Evolutionary conservation across 2,113 vertebrate genomes (phyloP), one percentile per base, ranked within the genome.

Genomic region (Pterocles gutturalis): DNA sequence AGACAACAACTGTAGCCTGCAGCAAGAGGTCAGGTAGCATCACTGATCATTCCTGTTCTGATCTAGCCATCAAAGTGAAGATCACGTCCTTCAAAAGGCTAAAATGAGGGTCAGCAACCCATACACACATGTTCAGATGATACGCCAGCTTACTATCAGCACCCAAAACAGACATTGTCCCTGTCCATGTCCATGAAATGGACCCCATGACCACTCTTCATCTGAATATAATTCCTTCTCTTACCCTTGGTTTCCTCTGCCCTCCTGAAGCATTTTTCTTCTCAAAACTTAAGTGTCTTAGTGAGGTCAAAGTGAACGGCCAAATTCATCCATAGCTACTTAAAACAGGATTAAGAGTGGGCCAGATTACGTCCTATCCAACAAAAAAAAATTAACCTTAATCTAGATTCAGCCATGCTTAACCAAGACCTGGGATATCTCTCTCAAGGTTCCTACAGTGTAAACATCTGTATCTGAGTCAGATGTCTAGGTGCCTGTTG

Each of bases 381-480:
- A 83, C 15, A 38, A 38, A 73, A 90, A 55, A 79, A 79, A 79
- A 85, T 9, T 51, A 7, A 20, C 17, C 24, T 91, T 60, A 51
- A 55, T 48, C n/a, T 67, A 57, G 15, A 46, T 46, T 76, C 58
- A 83, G 20, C 17, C 45, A 20, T 20, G 15, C 29, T 84, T 71
- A 72, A 1, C 13, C 36, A 53, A 57, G 28, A 12, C 38, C n/a
- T 78, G 43, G 9, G 31, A 49, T 81, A 18, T 22, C 0, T 6
- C 9, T 72, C 62, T 65, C 62, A 45, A 53, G 9, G 5, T 45
- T 21, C 11, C 17, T 15, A 2, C 0, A 1, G 5, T n/a, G 11
- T 36, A 88, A 72, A 29, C 6, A 48, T 41, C 43, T 71, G 20
- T n/a, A 49, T 24, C 21, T 60, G 16, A 82, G 53, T 45, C 48